Evolutionary conservation across 1,140 invertebrate genomes (phyloP), one percentile per base, ranked within the genome.

Genomic region (Neodiprion fabricii): DNA sequence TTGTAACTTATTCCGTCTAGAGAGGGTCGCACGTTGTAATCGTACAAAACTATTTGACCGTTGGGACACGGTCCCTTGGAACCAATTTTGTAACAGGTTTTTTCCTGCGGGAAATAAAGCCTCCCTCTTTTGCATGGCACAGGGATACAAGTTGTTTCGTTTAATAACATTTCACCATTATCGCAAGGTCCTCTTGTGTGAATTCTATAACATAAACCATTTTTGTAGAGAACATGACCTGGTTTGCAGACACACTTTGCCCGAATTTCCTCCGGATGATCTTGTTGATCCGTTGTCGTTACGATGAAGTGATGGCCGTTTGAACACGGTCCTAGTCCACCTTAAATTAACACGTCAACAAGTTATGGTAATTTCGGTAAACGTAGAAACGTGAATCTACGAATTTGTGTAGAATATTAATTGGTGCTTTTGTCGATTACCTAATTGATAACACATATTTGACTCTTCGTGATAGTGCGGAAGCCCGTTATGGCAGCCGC

Each of bases 1-100:
- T 94, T 94, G 80, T 95, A 95, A n/a, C 94, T 94, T 21, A 95
- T 90, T 0, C 94, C 95, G 77, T 95, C 94, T 0, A 95, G 78
- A 0, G 94, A 94, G 0, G 94, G 94, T 14, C 93, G 85, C 0
- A 92, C 91, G 1, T 91, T 92, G 77, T 95, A 94, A 86, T 96
- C 94, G 80, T 94, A 95, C 0, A 94, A 90, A 1, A 96, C 92
- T 7, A 95, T 89, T 79, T 94, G 91, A 1, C 93, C 92, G 9
- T 84, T 81, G 0, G 90, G 87, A 79, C 95, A 96, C 0, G 94
- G 94, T 53, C 94, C 95, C 28, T 90, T 88, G 0, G 92, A 90
- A 0, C 94, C 94, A 8, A 95, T 93, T 74, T 92, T 90, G 85
- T 94, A 95, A 82, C 95, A 96, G 0, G 91, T 91, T 61, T 91